Evolutionary conservation across 2,888 invertebrate genomes (phyloP).

Genomic region (Parnassius mnemosyne): DNA sequence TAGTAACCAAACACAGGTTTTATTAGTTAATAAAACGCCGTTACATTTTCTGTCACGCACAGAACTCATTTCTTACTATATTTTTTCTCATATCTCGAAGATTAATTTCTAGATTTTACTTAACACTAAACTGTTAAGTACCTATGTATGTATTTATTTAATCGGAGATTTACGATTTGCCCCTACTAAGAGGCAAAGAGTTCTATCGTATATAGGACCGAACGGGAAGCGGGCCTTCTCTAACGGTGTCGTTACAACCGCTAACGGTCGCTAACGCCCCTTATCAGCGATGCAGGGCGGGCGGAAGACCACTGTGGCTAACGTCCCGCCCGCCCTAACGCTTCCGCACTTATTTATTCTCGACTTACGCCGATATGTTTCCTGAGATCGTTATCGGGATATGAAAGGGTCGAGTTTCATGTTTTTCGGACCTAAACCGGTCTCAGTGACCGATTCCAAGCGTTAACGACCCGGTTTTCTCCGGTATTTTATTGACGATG

Average conservation of each 20-base stretch:
- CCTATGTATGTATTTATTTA: constrained; percentile 7
- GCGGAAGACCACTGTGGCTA: constrained; percentile 71
- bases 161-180: constrained; percentile 37
- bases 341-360: constrained; percentile 77
- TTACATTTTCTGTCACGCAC: too few species aligned
- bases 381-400: constrained; percentile 60
- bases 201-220: constrained; percentile 51
- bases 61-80: too few species aligned
- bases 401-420: constrained; percentile 23
- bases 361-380: constrained; percentile 65
- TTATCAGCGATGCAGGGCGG: constrained; percentile 66
- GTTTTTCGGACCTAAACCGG: constrained; percentile 22
- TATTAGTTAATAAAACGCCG: too few species aligned
- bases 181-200: constrained; percentile 36
- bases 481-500: constrained; percentile 28
- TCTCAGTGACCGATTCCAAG: constrained; percentile 23
- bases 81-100: too few species aligned
- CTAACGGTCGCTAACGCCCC: constrained; percentile 57
- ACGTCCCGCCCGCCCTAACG: constrained; percentile 71
- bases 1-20: too few species aligned
- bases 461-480: constrained; percentile 29
- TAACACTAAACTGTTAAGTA: neutral
- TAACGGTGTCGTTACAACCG: constrained; percentile 74
- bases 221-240: constrained; percentile 67
- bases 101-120: neutral